Evolutionary conservation across 2,888 invertebrate species (phyloP), one percentile per base, ranked within the genome.

Genomic region (Lapara coniferarum): DNA sequence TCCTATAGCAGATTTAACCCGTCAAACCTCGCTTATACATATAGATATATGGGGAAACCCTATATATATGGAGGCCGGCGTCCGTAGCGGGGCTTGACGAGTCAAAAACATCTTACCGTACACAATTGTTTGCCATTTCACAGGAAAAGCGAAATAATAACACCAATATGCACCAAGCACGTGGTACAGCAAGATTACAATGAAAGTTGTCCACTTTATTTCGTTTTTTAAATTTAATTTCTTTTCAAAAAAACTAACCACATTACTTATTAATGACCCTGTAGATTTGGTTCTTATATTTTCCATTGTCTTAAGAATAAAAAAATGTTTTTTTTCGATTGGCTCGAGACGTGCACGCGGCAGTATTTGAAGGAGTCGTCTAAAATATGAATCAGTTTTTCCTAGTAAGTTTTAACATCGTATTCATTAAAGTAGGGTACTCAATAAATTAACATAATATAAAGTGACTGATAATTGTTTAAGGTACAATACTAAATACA

Each of bases 211-310:
- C 93, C 93, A 93, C 82, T 93, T 93, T 73, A 93, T 88, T 13
- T 92, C 89, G 80, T 92, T 93, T 84, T 91, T 82, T 73, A 90
- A 92, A 2, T 90, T 90, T 67, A 93, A 81, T 74, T 77, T 83
- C 76, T 91, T 92, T 77, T 91, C 91, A 46, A 91, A 85, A 63
- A 77, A 72, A 63, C 82, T 82, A 68, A 91, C 83, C 76, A 83
- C 79, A 83, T 86, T 85, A 83, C 85, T 83, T n/a, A 49, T 19
- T 2, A 88, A 70, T 66, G 83, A 80, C 53, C 76, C 73, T 16
- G 77, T 74, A 0, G 75, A 69, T 73, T 75, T 83, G 68, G 74
- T 78, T 73, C 81, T 77, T 66, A 75, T 73, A 72, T 78, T 79
- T 70, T 79, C 81, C 78, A 84, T 85, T 59, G 69, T 76, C 63